A percentile compares a stretch with the other conserved stretches of the same genome.
Evolutionary conservation across 2,113 vertebrate species (phyloP).

Genomic region (Ptyas mucosa): DNA sequence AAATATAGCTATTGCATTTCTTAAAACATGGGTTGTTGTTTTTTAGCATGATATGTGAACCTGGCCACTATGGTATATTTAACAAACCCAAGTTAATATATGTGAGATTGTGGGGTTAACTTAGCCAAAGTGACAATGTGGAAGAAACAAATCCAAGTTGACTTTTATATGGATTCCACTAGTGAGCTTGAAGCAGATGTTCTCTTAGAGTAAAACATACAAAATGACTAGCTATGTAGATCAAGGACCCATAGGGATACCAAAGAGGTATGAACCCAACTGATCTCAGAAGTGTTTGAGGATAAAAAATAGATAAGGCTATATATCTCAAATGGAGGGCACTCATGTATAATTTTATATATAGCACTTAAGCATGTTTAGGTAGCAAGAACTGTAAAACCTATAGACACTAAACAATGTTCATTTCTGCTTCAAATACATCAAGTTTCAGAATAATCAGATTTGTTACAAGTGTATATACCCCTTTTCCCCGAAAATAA

Average conservation of each 20-base stretch:
- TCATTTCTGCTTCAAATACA: not conserved
- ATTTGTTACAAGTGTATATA: not conserved
- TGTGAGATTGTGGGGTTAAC: not conserved
- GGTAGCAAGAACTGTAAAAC: not conserved
- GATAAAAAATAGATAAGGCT: not conserved
- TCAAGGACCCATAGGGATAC: not conserved
- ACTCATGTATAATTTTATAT: not conserved
- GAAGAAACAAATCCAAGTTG: not conserved
- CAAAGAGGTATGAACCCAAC: not conserved
- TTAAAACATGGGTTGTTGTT: not conserved
- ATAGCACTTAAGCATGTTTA: not conserved
- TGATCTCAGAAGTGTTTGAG: not conserved
- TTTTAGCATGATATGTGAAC: not conserved
- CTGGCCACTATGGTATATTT: not conserved
- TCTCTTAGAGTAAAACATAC: not conserved
- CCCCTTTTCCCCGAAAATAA: too few relatives aligned
- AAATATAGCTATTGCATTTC: not conserved
- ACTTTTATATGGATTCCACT: not conserved
- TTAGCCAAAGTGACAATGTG: too few relatives aligned
- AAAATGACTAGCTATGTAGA: not conserved
- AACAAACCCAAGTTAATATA: not conserved
- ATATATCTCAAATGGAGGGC: not conserved
- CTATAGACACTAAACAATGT: not conserved
- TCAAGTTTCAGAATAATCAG: too few relatives aligned
- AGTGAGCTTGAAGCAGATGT: not conserved